Evolutionary conservation across 1,140 invertebrate species (phyloP), one percentile per base, ranked within the genome.

Genomic region (Phortica variegata): DNA sequence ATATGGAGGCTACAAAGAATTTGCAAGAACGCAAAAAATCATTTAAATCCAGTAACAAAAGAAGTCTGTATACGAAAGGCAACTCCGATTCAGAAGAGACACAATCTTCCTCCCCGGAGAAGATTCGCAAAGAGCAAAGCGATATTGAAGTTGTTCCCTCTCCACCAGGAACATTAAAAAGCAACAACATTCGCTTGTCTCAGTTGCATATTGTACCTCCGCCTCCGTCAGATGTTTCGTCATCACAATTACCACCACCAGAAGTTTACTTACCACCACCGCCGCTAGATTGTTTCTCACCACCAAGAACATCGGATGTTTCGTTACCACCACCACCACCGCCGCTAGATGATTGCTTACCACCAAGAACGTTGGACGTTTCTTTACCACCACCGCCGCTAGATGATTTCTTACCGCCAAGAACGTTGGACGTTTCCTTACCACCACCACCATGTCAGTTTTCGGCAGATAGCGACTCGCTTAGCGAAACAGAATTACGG

Each of bases 21-120:
- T 37, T 61, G 32, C 19, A 56, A 13, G 29, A 20, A 18, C 57
- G 55, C 3, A 10, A 45, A 0, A 48, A 48, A 9, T 6, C 12
- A 3, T 38, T 23, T 1, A 17, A 2, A 0, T 17, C 16, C 3
- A 5, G 5, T 26, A 26, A 5, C 6, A 73, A 57, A 36, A 61
- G 69, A 5, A 44, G 21, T 3, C 49, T 73, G 0, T 73, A 73
- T 32, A 63, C 52, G 2, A 63, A 70, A 26, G 70, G 65, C 2
- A 12, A 55, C 15, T 73, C 69, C 0, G 32, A 44, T 8, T 5
- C 4, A 1, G 65, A 72, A 17, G 37, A 54, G 2, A 37, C 12
- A 0, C 13, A 33, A 1, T 20, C 20, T 2, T 32, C 39, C 4
- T 45, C 49, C 3, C 43, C 46, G 3, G 31, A 39, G 13, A 56